phyloP scores from a whole-genome alignment of 2,113 vertebrate genomes.

The Rhinogobius similis region DNA sequence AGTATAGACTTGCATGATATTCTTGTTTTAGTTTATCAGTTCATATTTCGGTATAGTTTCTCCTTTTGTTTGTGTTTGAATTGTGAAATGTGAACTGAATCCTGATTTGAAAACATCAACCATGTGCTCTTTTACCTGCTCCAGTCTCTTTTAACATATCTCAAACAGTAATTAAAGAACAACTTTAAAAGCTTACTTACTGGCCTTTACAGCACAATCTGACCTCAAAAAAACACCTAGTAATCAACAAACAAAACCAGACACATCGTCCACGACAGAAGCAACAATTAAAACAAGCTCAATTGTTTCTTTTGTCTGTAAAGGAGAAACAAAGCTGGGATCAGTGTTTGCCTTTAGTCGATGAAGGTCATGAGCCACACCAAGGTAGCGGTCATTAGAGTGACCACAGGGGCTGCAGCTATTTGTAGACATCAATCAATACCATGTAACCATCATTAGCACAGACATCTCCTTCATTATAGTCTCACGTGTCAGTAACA shows the following conservation, averaged over 20 bases:
- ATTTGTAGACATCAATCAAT: slow-evolving; percentile 15
- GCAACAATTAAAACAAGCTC: not conserved
- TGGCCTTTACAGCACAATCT: not conserved
- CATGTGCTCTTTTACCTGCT: not conserved
- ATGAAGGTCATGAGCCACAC: slow-evolving; percentile 5
- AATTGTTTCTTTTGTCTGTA: not conserved
- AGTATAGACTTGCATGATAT: too few species aligned
- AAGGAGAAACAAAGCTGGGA: not conserved
- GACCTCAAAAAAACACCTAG: not conserved
- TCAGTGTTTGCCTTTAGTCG: not conserved
- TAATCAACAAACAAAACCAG: slow-evolving; percentile 1
- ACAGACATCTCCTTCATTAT: slow-evolving; percentile 5
- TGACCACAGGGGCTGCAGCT: slow-evolving; percentile 5
- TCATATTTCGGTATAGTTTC: too few species aligned
- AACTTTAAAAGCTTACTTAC: not conserved
- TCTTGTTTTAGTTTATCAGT: too few species aligned
- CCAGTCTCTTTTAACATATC: not conserved
- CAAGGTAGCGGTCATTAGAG: not conserved
- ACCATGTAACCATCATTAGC: slow-evolving; percentile 9
- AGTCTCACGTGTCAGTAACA: slow-evolving; percentile 1
- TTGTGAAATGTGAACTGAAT: not conserved
- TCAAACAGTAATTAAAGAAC: not conserved
- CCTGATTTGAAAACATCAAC: not conserved
- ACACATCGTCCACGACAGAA: not conserved
- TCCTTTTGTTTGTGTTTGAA: not conserved